phyloP scores from a whole-genome alignment of 2,797 vertebrate genomes.

The Sebastiscus tertius region DNA sequence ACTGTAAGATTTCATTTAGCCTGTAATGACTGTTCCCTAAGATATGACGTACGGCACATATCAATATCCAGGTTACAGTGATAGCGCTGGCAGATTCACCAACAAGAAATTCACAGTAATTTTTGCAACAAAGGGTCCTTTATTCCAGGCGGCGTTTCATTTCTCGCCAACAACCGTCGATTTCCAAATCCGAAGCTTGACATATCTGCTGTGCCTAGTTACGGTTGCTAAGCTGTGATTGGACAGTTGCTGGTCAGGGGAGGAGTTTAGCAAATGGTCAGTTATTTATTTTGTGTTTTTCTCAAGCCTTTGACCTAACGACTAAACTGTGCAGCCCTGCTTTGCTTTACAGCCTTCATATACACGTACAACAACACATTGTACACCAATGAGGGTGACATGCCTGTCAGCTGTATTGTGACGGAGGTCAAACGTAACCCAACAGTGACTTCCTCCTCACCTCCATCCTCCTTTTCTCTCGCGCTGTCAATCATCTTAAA shows the following conservation, averaged over 20 bases:
- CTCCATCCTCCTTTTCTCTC: conserved; percentile 12
- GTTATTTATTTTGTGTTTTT: neutral
- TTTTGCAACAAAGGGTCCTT: neutral
- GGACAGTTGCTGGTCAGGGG: neutral
- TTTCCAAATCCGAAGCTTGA: conserved; percentile 11
- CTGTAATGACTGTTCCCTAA: neutral
- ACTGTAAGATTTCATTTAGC: neutral
- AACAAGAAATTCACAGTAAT: neutral
- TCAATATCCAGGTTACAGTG: neutral
- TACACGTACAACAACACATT: neutral
- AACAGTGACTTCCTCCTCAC: conserved; percentile 7
- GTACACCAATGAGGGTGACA: neutral
- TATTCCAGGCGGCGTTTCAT: neutral
- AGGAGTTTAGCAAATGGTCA: neutral
- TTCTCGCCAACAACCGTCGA: neutral
- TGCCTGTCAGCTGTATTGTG: conserved; percentile 1
- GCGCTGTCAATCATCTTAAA: conserved; percentile 40
- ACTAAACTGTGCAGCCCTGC: neutral
- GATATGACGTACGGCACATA: neutral
- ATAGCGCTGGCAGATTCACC: neutral
- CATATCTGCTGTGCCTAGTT: neutral
- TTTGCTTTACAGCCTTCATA: neutral
- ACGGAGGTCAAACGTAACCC: conserved; percentile 14
- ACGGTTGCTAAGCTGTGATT: neutral
- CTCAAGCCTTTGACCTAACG: neutral